Evolutionary conservation across 2,113 vertebrate species (phyloP), one percentile per base, ranked within the genome.

Genomic region (Sceloporus tristichus): DNA sequence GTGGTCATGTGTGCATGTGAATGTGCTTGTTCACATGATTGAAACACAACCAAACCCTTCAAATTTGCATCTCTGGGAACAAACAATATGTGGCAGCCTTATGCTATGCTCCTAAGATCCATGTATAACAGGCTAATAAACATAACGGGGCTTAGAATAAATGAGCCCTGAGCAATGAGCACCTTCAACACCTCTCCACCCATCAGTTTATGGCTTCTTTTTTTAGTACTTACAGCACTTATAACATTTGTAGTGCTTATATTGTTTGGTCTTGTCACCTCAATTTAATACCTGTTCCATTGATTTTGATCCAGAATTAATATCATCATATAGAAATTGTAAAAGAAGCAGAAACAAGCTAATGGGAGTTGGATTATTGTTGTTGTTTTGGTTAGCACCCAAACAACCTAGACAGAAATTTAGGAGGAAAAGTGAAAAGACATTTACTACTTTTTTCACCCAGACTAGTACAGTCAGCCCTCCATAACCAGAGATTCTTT

Each of bases 11-110:
- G 11, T 1, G 10, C 65, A 88, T 74, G 87, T 0, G 0, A 81
- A 91, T 91, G 86, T 92, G 92, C 82, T 68, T 89, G 90, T 91
- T 93, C 91, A 90, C 92, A 91, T 93, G 80, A 14, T 82, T 25
- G 38, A 42, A 25, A 66, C 40, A 21, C 65, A 38, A 54, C 53
- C 19, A 53, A 53, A 53, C 53, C 11, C 2, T 29, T 66, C 59
- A 65, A 14, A 34, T 40, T 66, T 66, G 34, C 34, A 66, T 48
- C 42, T 23, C 40, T 27, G 70, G 18, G 7, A 74, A 23, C 25
- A 23, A 25, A 27, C 8, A 83, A 10, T 48, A 10, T 83, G 40
- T 70, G 38, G 2, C 6, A 48, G 21, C 14, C 66, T 34, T 75
- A 56, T 59, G 23, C 73, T 59, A 19, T 56, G 53, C 53, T n/a